Percentiles rank a stretch among this genome's conserved stretches.
phyloP scores from a whole-genome alignment of 2,888 invertebrate species.

The Synergus japonicus region DNA sequence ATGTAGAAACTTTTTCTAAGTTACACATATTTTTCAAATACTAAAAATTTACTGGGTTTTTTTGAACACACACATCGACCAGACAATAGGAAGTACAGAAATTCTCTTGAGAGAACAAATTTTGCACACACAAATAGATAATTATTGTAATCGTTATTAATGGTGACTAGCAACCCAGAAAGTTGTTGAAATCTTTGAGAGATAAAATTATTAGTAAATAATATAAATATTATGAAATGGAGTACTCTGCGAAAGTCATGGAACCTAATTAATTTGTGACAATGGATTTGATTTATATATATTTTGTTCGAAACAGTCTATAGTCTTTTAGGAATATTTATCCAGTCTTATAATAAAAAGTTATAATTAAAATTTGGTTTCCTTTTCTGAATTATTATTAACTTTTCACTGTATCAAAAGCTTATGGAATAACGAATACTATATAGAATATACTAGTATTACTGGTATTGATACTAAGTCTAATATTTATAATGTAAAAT shows the following conservation, averaged over 20 bases:
- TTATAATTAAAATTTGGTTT: slow-evolving; percentile 5
- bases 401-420: background rate
- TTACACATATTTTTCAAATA: slow-evolving; percentile 10
- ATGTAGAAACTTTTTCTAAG: slow-evolving; percentile 17
- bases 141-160: background rate
- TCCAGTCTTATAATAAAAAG: background rate
- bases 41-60: background rate
- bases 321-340: background rate
- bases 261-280: background rate
- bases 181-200: background rate
- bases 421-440: slow-evolving; percentile 20
- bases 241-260: slow-evolving; percentile 11
- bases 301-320: slow-evolving; percentile 27
- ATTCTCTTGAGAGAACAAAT: background rate
- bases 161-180: slow-evolving; percentile 8
- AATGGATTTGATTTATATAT: slow-evolving; percentile 6
- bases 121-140: background rate
- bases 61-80: background rate
- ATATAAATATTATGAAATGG: background rate
- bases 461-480: background rate
- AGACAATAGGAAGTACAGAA: too few relatives aligned
- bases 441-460: slow-evolving; percentile 9
- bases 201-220: background rate
- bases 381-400: background rate
- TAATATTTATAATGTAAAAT: background rate